Evolutionary conservation across 2,113 vertebrate genomes (phyloP).

Genomic region (Pristiophorus japonicus): DNA sequence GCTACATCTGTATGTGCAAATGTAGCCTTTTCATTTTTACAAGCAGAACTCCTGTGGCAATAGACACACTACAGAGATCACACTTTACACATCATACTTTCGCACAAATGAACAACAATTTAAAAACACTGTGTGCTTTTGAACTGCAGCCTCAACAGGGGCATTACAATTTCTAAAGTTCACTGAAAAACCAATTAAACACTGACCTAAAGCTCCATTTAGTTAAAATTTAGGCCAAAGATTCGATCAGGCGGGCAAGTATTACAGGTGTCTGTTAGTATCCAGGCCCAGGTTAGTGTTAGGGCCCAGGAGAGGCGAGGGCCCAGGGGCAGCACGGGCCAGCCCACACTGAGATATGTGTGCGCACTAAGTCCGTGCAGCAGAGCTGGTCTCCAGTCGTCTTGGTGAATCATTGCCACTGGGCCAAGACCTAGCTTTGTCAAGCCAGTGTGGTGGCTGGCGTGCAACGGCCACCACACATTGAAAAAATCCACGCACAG

Average conservation of each 20-base stretch:
- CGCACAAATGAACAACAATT: background rate
- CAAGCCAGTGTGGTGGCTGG: no score
- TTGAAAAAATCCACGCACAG: no score
- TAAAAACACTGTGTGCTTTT: background rate
- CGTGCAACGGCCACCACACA: no score
- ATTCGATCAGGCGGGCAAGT: background rate
- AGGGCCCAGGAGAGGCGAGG: no score
- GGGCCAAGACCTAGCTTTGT: no score
- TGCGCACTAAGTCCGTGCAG: no score
- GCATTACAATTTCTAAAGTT: background rate
- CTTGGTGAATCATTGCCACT: no score
- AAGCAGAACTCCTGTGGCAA: background rate
- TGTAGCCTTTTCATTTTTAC: background rate
- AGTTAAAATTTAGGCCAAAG: background rate
- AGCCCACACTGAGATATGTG: no score
- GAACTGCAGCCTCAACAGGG: background rate
- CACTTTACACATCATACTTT: background rate
- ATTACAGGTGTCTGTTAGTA: background rate
- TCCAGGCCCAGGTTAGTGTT: no score
- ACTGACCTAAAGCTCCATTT: background rate
- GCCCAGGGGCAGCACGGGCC: no score
- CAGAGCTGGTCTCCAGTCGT: no score
- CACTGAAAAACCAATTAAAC: background rate
- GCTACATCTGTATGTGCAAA: background rate
- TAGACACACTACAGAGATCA: background rate